These are phyloP conservation scores for Syngnathus acus DNA, from an alignment of 2,797 vertebrate species.

Conservation along the genomic window DNA sequence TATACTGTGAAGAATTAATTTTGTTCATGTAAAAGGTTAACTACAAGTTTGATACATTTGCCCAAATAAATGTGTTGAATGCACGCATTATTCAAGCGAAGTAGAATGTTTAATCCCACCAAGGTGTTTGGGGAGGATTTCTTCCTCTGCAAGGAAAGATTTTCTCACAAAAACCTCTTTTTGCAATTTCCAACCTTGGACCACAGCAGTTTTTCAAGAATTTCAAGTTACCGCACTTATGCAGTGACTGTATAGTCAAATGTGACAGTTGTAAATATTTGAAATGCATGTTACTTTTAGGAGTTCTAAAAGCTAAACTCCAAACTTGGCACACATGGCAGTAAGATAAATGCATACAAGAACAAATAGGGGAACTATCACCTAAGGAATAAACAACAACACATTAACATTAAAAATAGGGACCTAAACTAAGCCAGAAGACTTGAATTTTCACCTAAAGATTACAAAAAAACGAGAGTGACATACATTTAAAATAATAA, in stretches of 20 bases:
- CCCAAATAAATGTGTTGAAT: conserved; percentile 68
- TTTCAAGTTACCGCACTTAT: too few species aligned
- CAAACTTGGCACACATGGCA: neutral
- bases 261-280: neutral
- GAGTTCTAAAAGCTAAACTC: neutral
- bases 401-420: conserved; percentile 40
- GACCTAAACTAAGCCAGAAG: conserved; percentile 38
- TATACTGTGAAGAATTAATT: conserved; percentile 67
- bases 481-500: conserved; percentile 58
- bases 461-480: conserved; percentile 42
- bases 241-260: neutral
- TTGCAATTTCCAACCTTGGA: neutral
- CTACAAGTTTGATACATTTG: conserved; percentile 69
- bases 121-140: neutral
- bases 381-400: conserved; percentile 56
- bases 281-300: neutral
- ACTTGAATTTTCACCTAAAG: conserved; percentile 51
- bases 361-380: conserved; percentile 34
- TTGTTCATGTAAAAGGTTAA: conserved; percentile 59
- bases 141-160: too few species aligned
- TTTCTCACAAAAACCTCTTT: neutral
- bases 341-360: too few species aligned
- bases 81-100: neutral
- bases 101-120: neutral
- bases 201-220: too few species aligned